These are phyloP conservation scores for Agonum fuliginosum DNA, from an alignment of 2,888 invertebrate species.

Conservation along the genomic window DNA sequence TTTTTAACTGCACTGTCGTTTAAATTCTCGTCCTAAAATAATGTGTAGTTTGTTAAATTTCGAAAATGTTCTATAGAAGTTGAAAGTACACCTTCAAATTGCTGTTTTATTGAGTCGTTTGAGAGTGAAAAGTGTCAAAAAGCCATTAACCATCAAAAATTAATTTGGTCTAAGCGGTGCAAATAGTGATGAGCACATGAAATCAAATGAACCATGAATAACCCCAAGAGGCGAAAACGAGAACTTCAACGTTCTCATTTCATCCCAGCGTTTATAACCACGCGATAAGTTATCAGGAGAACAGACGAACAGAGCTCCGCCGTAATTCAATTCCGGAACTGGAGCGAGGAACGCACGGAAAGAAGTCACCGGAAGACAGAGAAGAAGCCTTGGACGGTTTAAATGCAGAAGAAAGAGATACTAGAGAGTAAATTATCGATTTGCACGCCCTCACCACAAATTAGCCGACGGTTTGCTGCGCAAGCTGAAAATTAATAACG, in stretches of 20 bases:
- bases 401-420: slow-evolving; percentile 36
- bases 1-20: too few relatives aligned
- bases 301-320: slow-evolving; percentile 2
- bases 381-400: not conserved
- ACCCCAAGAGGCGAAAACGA: slow-evolving; percentile 8
- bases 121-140: too few relatives aligned
- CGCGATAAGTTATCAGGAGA: slow-evolving; percentile 40
- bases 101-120: too few relatives aligned
- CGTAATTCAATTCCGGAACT: slow-evolving; percentile 39
- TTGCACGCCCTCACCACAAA: slow-evolving; percentile 50
- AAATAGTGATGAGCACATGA: slow-evolving; percentile 17
- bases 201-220: slow-evolving; percentile 24
- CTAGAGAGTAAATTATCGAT: slow-evolving; percentile 54
- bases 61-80: too few relatives aligned
- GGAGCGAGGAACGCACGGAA: slow-evolving; percentile 36
- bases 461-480: slow-evolving; percentile 57
- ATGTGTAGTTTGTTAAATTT: too few relatives aligned
- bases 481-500: slow-evolving; percentile 59
- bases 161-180: not conserved
- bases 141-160: slow-evolving; percentile 13
- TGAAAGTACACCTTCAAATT: too few relatives aligned
- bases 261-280: slow-evolving; percentile 23
- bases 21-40: too few relatives aligned
- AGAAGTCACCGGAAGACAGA: slow-evolving; percentile 35
- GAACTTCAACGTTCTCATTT: not conserved